Conservation (phyloP, 2,113 vertebrate species). For the Paralichthys olivaceus region DNA sequence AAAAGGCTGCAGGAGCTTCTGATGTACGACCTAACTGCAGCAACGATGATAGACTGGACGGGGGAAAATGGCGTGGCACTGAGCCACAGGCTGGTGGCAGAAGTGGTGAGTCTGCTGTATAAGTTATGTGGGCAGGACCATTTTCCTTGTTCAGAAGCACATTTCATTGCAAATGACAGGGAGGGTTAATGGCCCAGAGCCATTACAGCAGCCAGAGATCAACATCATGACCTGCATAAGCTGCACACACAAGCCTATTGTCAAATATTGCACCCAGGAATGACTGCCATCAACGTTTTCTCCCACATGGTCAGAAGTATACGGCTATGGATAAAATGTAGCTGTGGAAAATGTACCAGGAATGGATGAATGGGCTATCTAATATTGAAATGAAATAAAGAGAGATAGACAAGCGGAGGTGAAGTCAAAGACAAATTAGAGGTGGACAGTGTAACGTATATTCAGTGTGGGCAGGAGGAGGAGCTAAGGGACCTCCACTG, state of each 20-base stretch:
- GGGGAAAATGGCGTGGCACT: conserved; percentile 40
- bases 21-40: conserved; percentile 32
- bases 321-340: background rate
- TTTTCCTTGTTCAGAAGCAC: conserved; percentile 67
- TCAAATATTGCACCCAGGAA: conserved; percentile 43
- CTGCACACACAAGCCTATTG: conserved; percentile 29
- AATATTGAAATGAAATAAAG: conserved; percentile 6
- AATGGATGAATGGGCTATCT: background rate
- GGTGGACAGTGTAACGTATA: conserved; percentile 5
- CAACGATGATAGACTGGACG: conserved; percentile 39
- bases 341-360: background rate
- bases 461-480: background rate
- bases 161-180: conserved; percentile 52
- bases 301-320: conserved; percentile 17
- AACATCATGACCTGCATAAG: conserved; percentile 56
- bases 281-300: conserved; percentile 46
- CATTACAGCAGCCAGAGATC: conserved; percentile 65
- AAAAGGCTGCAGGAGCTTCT: conserved; percentile 20
- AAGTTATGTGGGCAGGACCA: conserved; percentile 57
- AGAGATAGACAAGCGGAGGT: conserved; percentile 6
- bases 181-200: conserved; percentile 68
- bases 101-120: conserved; percentile 53
- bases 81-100: conserved; percentile 53
- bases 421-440: conserved; percentile 23
- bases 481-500: conserved; percentile 8